phyloP scores from a whole-genome alignment of 2,113 vertebrate species.

The Pedionomus torquatus region DNA sequence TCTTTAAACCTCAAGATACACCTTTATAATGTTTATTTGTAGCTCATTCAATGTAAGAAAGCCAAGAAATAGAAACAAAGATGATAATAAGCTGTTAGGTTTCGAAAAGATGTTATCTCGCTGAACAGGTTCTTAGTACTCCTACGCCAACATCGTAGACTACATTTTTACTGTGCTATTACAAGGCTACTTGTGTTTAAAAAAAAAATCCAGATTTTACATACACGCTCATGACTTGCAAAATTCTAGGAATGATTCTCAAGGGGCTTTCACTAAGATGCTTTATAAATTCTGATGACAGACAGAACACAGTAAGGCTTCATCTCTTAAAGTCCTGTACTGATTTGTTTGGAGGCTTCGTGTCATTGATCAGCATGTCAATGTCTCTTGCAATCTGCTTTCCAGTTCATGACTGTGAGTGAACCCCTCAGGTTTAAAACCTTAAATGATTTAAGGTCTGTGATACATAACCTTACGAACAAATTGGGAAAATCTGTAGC shows the following conservation, averaged over 20 bases:
- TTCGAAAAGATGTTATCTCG: not conserved
- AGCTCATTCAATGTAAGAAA: not conserved
- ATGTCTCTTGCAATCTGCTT: slow-evolving; percentile 42
- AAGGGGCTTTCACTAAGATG: slow-evolving; percentile 59
- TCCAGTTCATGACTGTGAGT: slow-evolving; percentile 33
- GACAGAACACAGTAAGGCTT: slow-evolving; percentile 49
- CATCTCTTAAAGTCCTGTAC: slow-evolving; percentile 46
- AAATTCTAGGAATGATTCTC: slow-evolving; percentile 65
- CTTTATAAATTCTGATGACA: slow-evolving; percentile 65
- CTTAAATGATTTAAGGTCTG: slow-evolving; percentile 36
- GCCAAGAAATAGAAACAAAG: not conserved
- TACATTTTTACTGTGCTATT: slow-evolving; percentile 14
- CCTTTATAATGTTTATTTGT: slow-evolving; percentile 10
- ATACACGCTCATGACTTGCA: slow-evolving; percentile 69
- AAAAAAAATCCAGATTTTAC: slow-evolving; percentile 35
- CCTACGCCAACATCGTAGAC: not conserved
- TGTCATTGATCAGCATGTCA: slow-evolving; percentile 58
- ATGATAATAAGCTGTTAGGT: slow-evolving; percentile 9
- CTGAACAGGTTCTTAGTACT: slow-evolving; percentile 4
- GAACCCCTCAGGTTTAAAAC: slow-evolving; percentile 62
- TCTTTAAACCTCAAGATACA: slow-evolving; percentile 4
- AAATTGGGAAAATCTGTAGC: slow-evolving; percentile 48
- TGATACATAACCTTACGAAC: slow-evolving; percentile 41
- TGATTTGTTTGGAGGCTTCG: slow-evolving; percentile 51
- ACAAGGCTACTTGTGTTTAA: slow-evolving; percentile 1